Percentiles rank a stretch among this genome's conserved stretches.
phyloP scores from a whole-genome alignment of 2,797 vertebrate genomes.

The Epinephelus malabaricus region DNA sequence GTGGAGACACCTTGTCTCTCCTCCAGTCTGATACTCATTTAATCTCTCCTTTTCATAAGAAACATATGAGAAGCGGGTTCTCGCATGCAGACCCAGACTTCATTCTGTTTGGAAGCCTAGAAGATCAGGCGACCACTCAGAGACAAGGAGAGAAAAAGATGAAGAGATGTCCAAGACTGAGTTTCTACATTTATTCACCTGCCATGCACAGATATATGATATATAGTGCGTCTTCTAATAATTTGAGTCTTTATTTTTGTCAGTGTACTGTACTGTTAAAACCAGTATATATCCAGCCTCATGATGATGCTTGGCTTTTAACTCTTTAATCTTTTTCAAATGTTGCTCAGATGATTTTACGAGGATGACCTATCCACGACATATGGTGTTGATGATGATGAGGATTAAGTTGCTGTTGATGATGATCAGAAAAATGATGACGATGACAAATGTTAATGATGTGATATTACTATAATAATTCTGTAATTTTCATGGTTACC shows the following conservation, averaged over 20 bases:
- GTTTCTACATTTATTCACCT: conserved; percentile 76
- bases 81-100: conserved; percentile 65
- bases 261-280: conserved; percentile 78
- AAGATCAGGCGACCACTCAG: conserved; percentile 30
- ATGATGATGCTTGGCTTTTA: conserved; percentile 81
- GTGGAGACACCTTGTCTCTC: conserved; percentile 22
- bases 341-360: conserved; percentile 71
- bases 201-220: conserved; percentile 78
- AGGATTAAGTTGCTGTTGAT: conserved; percentile 2
- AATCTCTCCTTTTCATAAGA: conserved; percentile 56
- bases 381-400: conserved; percentile 41
- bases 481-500: conserved; percentile 68
- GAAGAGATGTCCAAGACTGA: conserved; percentile 44
- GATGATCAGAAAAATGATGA: conserved; percentile 38
- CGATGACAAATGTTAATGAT: conserved; percentile 39
- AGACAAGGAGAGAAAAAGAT: conserved; percentile 25
- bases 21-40: conserved; percentile 33
- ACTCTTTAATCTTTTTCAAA: conserved; percentile 76
- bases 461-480: conserved; percentile 59
- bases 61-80: conserved; percentile 44
- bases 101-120: conserved; percentile 29
- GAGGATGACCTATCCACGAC: conserved; percentile 50
- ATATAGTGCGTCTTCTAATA: conserved; percentile 78
- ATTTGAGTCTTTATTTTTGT: conserved; percentile 80
- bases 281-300: conserved; percentile 76